phyloP scores from a whole-genome alignment of 2,888 invertebrate species.

The Drosophila affinis region DNA sequence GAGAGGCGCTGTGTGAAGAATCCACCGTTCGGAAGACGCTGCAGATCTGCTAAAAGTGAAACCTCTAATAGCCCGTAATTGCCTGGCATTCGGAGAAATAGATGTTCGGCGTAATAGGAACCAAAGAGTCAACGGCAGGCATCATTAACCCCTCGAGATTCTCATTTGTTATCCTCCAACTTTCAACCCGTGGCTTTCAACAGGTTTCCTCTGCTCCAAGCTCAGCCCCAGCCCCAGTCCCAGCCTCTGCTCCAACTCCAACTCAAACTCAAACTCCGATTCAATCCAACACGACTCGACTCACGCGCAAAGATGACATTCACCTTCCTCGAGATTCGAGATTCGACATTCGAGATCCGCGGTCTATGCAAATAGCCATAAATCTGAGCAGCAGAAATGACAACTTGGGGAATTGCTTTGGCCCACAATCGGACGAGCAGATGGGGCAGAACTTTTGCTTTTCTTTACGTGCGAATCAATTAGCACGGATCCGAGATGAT shows the following conservation, averaged over 20 bases:
- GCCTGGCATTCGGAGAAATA: conserved; percentile 33
- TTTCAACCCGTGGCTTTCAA: conserved; percentile 50
- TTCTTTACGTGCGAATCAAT: conserved; percentile 50
- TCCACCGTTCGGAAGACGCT: conserved; percentile 19
- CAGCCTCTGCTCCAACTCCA: conserved; percentile 38
- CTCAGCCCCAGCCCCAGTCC: conserved; percentile 27
- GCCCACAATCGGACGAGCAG: conserved; percentile 48
- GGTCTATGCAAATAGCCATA: conserved; percentile 63
- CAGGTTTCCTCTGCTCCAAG: conserved; percentile 47
- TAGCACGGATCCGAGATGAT: conserved; percentile 53
- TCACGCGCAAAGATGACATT: conserved; percentile 54
- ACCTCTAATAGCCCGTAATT: conserved; percentile 58
- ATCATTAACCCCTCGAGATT: conserved; percentile 61
- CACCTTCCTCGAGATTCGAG: conserved; percentile 11
- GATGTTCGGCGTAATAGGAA: conserved; percentile 33
- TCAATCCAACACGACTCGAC: conserved; percentile 39
- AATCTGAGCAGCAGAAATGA: conserved; percentile 41
- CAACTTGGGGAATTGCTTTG: conserved; percentile 58
- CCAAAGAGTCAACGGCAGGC: conserved; percentile 25
- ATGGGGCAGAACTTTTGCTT: conserved; percentile 66
- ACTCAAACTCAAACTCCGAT: conserved; percentile 16
- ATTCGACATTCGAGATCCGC: conserved; percentile 51
- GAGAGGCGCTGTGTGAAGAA: conserved; percentile 23
- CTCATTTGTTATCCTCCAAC: conserved; percentile 54
- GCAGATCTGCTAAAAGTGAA: conserved; percentile 61